Evolutionary conservation across 2,888 invertebrate genomes (phyloP), one percentile per base, ranked within the genome.

Genomic region (Pardosa pseudoannulata): DNA sequence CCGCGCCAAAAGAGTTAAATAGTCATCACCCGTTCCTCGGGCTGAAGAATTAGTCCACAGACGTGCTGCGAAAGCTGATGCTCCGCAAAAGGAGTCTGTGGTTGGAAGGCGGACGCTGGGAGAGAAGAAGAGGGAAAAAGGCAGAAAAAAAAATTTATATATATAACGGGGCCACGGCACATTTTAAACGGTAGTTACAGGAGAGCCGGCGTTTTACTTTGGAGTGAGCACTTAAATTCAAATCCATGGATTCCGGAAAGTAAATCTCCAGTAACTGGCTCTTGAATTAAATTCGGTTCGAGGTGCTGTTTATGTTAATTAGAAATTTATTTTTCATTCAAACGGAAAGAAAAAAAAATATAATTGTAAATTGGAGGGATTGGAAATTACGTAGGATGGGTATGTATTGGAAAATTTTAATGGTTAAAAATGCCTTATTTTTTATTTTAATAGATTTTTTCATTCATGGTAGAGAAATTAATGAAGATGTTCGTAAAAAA

Each of bases 1-100:
- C 50, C 81, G 31, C 81, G 81, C 81, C 75, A 78, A 31, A 73
- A 72, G 82, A 83, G 82, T 82, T 82, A 82, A 82, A 82, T 82
- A 75, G 74, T 82, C 81, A 82, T 82, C 81, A 82, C 81, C 81
- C 56, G 16, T 50, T 67, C 80, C 62, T 62, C 56, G 75, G 75
- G 75, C 62, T 29, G 50, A 41, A 74, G 64, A 46, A 70, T 70
- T 70, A 70, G 70, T 41, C 41, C 2, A 1, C 9, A 41, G 64
- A 76, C 82, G 75, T 75, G 76, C 46, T 13, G 50, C 46, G 76
- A 75, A 82, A 62, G 41, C 9, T 28, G 70, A 70, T 70, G 32
- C 23, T 19, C 31, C 16, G 29, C 28, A 11, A 28, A 65, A 65
- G 65, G 11, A 36, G 67, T 32, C 16, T 67, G 67, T 19, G 67